Base-by-base conservation (phyloP, 23 tunicate species). In the Halocynthia roretzi region DNA sequence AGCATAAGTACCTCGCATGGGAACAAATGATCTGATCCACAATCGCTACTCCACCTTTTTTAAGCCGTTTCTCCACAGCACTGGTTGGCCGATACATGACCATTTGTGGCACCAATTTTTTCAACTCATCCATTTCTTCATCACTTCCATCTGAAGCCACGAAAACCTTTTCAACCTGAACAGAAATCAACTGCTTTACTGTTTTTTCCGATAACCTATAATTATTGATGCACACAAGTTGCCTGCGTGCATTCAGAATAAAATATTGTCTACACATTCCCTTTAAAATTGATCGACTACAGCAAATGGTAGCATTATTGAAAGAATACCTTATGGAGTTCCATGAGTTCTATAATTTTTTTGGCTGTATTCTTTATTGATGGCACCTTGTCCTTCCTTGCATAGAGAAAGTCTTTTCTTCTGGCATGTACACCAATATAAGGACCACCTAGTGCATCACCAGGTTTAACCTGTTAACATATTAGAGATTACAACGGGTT, bases 11-110 rank as follows among this genome's bases (percentile, higher is more conserved):
- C 56, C 80, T 73, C 12, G 93, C 96, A 75, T 96, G 89, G 14
- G 99, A 88, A 71, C 99, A 96, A 17, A 89, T 82, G 15, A 96
- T 89, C 74, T 96, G 99, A 74, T 89, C 96, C 66, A 89, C 93
- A 40, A 89, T 89, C 7, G 99, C 99, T 5, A 96, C 82, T 17
- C 99, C 99, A 6, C 99, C 96, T 85, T 87, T 96, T 80, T 89
- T 96, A 31, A 74, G 76, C 68, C 75, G 70, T 54, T 85, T 89
- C 63, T 68, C 61, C 51, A 78, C 62, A 7, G 82, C 83, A 67
- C 83, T 85, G 6, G 94, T 77, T 73, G 96, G 88, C 64, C 86
- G 69, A 73, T 62, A 96, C 92, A 96, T 85, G 10, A 89, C 80
- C 81, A 94, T 84, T 60, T 81, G 84, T 53, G 94, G 91, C 52